Percentiles rank a stretch among this genome's conserved stretches.
phyloP scores from a whole-genome alignment of 2,113 vertebrate species.

The Oncorhynchus tshawytscha region DNA sequence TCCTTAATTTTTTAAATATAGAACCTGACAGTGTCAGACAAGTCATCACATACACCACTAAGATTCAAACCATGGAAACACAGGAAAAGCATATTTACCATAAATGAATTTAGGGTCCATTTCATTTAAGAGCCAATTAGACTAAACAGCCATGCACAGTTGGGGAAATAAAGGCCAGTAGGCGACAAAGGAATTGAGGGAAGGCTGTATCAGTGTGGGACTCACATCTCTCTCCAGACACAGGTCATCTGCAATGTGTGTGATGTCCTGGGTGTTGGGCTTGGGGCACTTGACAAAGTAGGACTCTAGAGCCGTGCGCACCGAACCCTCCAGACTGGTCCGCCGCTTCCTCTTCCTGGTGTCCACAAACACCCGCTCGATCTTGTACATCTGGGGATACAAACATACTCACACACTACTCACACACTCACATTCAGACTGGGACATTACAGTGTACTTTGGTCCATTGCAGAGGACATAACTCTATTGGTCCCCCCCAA shows the following conservation, averaged over 20 bases:
- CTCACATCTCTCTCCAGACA: conserved; percentile 79
- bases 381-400: conserved; percentile 80
- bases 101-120: no score
- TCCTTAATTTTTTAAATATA: no score
- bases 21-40: no score
- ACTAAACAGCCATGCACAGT: not conserved
- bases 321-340: conserved; percentile 81
- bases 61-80: not conserved
- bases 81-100: not conserved
- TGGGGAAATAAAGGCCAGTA: not conserved
- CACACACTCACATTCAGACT: not conserved
- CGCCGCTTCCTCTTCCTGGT: conserved; percentile 82
- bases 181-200: no score
- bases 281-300: conserved; percentile 84
- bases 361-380: conserved; percentile 80
- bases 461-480: not conserved
- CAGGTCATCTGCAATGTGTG: conserved; percentile 80
- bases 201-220: not conserved
- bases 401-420: no score
- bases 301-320: conserved; percentile 77
- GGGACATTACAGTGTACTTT: not conserved
- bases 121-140: no score
- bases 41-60: no score
- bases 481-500: not conserved
- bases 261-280: conserved; percentile 84